phyloP scores from a whole-genome alignment of 2,113 vertebrate genomes.

The Eubucco bourcierii region DNA sequence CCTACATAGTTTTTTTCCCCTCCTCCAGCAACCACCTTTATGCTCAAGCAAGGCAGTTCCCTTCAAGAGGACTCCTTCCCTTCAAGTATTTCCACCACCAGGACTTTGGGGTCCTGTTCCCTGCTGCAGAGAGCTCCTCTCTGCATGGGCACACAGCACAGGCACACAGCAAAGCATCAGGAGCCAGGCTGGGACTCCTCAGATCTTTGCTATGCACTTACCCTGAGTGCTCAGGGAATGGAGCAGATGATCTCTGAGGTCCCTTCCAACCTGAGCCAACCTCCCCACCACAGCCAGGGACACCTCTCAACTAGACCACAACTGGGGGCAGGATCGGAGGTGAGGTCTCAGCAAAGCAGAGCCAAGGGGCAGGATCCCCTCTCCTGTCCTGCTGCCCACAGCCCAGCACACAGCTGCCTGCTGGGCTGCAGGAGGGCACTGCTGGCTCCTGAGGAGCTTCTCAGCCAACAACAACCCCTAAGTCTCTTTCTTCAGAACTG shows the following conservation, averaged over 20 bases:
- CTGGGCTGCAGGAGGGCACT: too few relatives aligned
- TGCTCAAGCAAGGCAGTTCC: background rate
- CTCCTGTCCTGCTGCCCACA: too few relatives aligned
- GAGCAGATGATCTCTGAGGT: too few relatives aligned
- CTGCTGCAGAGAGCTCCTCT: background rate
- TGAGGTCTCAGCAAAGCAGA: too few relatives aligned
- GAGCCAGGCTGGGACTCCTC: background rate
- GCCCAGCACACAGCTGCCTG: too few relatives aligned
- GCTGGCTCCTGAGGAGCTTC: too few relatives aligned
- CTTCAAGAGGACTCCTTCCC: background rate
- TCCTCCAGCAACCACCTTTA: background rate
- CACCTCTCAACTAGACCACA: too few relatives aligned
- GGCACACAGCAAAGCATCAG: background rate
- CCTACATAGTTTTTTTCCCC: background rate
- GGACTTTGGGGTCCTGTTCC: background rate
- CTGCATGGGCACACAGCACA: background rate
- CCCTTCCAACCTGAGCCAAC: too few relatives aligned
- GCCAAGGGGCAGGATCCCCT: too few relatives aligned
- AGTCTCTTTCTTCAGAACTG: background rate
- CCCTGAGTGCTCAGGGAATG: background rate
- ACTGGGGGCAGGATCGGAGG: too few relatives aligned
- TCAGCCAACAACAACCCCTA: too few relatives aligned
- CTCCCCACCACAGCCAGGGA: too few relatives aligned
- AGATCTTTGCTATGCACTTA: accelerated
- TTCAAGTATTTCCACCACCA: background rate